Evolutionary conservation across 2,888 invertebrate genomes (phyloP).

Genomic region (Andrena flavipes): DNA sequence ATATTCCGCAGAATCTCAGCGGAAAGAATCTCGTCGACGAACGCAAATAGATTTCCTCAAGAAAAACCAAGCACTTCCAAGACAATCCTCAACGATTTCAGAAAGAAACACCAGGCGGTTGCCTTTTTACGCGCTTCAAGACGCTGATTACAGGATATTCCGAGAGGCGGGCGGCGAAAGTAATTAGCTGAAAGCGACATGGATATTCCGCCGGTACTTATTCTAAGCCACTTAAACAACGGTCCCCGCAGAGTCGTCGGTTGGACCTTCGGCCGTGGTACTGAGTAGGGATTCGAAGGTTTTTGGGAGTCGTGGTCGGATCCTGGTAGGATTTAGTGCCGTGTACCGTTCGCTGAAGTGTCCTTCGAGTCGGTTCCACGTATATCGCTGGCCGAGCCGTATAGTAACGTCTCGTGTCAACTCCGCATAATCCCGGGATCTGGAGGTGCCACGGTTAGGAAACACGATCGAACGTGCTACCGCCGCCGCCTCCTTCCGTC

Average conservation of each 20-base stretch:
- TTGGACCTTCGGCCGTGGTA: slow-evolving; percentile 48
- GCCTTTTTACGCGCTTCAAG: not conserved
- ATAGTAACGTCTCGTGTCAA: slow-evolving; percentile 79
- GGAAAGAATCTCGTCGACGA: too few relatives aligned
- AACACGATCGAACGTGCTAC: slow-evolving; percentile 78
- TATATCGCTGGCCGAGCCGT: slow-evolving; percentile 60
- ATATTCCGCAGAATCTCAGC: too few relatives aligned
- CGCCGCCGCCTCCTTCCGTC: slow-evolving; percentile 50
- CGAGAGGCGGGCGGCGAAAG: slow-evolving; percentile 31
- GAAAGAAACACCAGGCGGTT: not conserved
- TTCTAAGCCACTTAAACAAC: slow-evolving; percentile 76
- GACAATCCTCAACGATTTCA: not conserved
- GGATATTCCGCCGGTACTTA: slow-evolving; percentile 68
- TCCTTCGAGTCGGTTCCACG: slow-evolving; percentile 66
- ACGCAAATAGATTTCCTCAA: not conserved
- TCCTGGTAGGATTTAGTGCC: slow-evolving; percentile 76
- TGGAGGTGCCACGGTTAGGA: slow-evolving; percentile 79
- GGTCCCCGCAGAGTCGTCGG: slow-evolving; percentile 56
- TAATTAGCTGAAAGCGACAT: slow-evolving; percentile 63
- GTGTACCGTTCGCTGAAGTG: slow-evolving; percentile 73
- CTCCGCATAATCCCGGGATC: slow-evolving; percentile 80
- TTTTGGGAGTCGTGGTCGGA: slow-evolving; percentile 68
- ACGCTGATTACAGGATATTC: slow-evolving; percentile 21
- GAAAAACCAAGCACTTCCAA: not conserved
- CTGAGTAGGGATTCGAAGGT: slow-evolving; percentile 65